Percentiles rank a stretch among this genome's conserved stretches.
phyloP scores from a whole-genome alignment of 2,797 vertebrate species.

The Halcyon chelicuti region DNA sequence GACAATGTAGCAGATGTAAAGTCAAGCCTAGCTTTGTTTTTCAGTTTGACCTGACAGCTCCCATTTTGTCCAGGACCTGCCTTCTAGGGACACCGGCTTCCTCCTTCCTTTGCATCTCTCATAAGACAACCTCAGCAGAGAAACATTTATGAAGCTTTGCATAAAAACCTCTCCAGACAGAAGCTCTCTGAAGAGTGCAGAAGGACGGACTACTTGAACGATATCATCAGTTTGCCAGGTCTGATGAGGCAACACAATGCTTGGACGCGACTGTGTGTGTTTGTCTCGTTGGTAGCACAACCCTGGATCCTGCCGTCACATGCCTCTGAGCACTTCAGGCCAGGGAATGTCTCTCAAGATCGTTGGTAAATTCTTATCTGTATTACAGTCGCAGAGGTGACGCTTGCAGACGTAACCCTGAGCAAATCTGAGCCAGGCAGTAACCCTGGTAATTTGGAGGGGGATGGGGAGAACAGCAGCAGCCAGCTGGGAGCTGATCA shows the following conservation, averaged over 20 bases:
- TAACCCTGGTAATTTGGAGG: constrained; percentile 61
- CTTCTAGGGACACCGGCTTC: not conserved
- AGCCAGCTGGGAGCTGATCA: constrained; percentile 67
- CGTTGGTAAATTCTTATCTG: constrained; percentile 66
- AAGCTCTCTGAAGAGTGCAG: not conserved
- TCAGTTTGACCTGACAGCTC: not conserved
- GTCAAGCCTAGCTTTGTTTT: not conserved
- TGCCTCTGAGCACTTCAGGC: constrained; percentile 4
- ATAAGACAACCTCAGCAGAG: not conserved
- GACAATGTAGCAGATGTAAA: not conserved
- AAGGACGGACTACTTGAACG: not conserved
- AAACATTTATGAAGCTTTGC: not conserved
- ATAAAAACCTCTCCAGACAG: not conserved
- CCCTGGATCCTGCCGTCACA: constrained; percentile 39
- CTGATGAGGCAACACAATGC: not conserved
- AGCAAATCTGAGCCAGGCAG: constrained; percentile 21
- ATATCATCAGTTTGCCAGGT: not conserved
- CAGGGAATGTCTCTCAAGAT: constrained; percentile 52
- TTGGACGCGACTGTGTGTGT: not conserved
- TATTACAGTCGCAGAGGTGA: constrained; percentile 61
- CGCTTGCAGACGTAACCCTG: constrained; percentile 32
- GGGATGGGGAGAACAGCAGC: constrained; percentile 51
- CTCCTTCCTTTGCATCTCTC: not conserved
- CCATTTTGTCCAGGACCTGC: not conserved
- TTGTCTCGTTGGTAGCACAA: constrained; percentile 1